Evolutionary conservation across 2,113 vertebrate genomes (phyloP).

Genomic region (Oenanthe melanoleuca): DNA sequence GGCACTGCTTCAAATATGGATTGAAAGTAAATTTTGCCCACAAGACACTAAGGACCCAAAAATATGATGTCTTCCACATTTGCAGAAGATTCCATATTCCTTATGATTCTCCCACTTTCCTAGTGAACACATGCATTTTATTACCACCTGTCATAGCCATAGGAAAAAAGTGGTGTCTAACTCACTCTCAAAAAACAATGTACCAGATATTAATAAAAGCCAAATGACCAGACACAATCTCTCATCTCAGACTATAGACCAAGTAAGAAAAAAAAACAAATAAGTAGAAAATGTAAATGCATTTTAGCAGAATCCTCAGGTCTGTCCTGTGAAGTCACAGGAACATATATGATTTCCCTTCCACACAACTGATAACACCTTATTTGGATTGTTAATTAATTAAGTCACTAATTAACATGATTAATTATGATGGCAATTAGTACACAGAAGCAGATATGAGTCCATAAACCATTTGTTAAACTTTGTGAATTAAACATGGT

Average conservation of each 20-base stretch:
- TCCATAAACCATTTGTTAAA: not conserved
- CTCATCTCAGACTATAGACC: not conserved
- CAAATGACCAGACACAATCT: not conserved
- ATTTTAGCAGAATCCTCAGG: not conserved
- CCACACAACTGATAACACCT: not conserved
- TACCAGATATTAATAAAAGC: not conserved
- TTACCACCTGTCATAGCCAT: not conserved
- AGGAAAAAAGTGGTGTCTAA: not conserved
- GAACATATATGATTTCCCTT: not conserved
- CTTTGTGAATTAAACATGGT: not conserved
- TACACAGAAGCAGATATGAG: not conserved
- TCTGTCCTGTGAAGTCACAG: not conserved
- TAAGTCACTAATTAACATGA: too few relatives aligned
- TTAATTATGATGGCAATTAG: not conserved
- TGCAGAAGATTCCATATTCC: not conserved
- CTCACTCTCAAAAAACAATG: not conserved
- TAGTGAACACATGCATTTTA: not conserved
- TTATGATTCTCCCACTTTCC: not conserved
- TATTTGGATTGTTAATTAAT: too few relatives aligned
- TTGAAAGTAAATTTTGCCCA: not conserved
- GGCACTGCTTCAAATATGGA: not conserved
- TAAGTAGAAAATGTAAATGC: not conserved
- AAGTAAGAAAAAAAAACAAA: not conserved
- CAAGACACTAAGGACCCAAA: not conserved
- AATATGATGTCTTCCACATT: not conserved